Percentiles rank a stretch among this genome's conserved stretches.
Evolutionary conservation across 2,797 vertebrate genomes (phyloP).

Genomic region (Botia kubotai): DNA sequence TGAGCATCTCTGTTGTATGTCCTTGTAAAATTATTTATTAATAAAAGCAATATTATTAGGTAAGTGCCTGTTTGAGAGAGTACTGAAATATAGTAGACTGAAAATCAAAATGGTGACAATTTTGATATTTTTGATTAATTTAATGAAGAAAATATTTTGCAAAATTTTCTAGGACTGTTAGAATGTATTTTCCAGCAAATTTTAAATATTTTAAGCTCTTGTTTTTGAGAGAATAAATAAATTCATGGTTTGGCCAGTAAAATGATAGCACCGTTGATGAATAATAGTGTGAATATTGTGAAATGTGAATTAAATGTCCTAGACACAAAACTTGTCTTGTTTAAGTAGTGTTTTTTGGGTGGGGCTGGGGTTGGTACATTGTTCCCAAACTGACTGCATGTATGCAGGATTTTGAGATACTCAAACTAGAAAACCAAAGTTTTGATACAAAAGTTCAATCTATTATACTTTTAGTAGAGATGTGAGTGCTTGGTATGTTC

Average conservation of each 20-base stretch:
- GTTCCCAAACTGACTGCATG: neutral
- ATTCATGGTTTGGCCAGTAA: constrained; percentile 46
- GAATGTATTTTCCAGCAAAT: constrained; percentile 31
- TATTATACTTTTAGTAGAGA: neutral
- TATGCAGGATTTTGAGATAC: neutral
- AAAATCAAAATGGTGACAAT: constrained; percentile 51
- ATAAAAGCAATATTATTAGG: constrained; percentile 40
- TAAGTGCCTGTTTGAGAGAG: neutral
- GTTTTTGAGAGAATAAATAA: constrained; percentile 71
- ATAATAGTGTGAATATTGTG: constrained; percentile 64
- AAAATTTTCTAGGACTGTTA: constrained; percentile 46
- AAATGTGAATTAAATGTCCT: constrained; percentile 76
- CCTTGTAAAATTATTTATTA: constrained; percentile 60
- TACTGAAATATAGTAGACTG: constrained; percentile 37
- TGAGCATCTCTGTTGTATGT: constrained; percentile 47
- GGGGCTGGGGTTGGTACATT: neutral
- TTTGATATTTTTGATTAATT: constrained; percentile 71
- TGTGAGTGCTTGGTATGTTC: neutral
- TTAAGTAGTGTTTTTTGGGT: neutral
- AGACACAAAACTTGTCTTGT: neutral
- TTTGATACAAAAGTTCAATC: neutral
- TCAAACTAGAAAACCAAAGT: neutral
- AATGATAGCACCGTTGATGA: constrained; percentile 28
- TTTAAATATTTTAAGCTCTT: constrained; percentile 58
- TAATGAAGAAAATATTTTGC: constrained; percentile 58